These are phyloP conservation scores for Poeciliopsis infans DNA, from an alignment of 2,797 vertebrate species.

Conservation along the genomic window DNA sequence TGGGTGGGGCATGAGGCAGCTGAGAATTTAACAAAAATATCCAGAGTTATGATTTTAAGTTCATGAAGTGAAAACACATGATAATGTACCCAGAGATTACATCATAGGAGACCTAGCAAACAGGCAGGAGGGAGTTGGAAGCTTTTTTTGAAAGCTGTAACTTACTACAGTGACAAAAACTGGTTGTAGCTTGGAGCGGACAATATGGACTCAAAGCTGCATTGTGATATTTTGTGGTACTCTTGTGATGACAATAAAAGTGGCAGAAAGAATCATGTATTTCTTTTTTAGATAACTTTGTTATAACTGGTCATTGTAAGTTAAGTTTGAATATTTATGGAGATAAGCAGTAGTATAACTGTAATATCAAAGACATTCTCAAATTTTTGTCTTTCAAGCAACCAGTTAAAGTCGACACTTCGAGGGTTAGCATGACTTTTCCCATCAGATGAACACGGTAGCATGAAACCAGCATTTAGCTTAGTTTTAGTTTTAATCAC, in stretches of 20 bases:
- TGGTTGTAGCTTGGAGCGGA: too few species aligned
- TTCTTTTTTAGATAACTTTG: too few species aligned
- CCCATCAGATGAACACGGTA: slow-evolving; percentile 12
- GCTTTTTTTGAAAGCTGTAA: neutral
- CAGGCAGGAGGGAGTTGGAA: neutral
- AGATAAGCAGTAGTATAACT: neutral
- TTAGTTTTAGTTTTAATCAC: slow-evolving; percentile 46
- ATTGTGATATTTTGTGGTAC: neutral
- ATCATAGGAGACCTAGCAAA: neutral
- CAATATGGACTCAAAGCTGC: too few species aligned
- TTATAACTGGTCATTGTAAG: too few species aligned
- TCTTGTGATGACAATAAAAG: neutral
- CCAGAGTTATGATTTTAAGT: neutral
- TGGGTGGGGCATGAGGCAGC: too few species aligned
- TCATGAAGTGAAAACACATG: neutral
- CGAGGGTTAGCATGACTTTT: neutral
- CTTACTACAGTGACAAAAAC: neutral
- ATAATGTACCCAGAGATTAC: neutral
- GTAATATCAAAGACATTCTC: neutral
- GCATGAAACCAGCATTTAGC: slow-evolving; percentile 6
- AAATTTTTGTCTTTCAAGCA: neutral
- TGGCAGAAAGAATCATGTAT: neutral
- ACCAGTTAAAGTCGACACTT: slow-evolving; percentile 32
- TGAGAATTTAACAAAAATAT: neutral
- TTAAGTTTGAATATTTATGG: neutral